Conservation (phyloP, 2,888 invertebrate genomes). For the Drosophila planitibia region DNA sequence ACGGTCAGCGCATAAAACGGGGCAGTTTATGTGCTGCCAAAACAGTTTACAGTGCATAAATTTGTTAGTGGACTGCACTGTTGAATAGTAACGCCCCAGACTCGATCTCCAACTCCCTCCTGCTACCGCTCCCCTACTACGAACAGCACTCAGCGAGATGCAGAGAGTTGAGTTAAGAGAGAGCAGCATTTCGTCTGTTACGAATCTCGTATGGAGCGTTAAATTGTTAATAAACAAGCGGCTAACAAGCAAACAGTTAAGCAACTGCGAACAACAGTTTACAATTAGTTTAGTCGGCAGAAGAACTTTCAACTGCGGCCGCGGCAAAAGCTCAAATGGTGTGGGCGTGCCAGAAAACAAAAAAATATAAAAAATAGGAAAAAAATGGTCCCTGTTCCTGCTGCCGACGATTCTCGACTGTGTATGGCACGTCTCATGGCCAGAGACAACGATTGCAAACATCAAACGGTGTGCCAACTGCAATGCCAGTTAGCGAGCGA, state of each 20-base stretch:
- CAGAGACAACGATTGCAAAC: slow-evolving; percentile 32
- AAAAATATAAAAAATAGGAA: background rate
- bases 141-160: background rate
- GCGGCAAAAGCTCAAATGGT: slow-evolving; percentile 54
- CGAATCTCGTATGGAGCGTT: slow-evolving; percentile 65
- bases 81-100: slow-evolving; percentile 65
- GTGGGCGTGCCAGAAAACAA: slow-evolving; percentile 54
- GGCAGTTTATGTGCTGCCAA: slow-evolving; percentile 69
- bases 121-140: background rate
- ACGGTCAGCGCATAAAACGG: slow-evolving; percentile 70
- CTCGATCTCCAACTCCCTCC: background rate
- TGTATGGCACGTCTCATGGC: slow-evolving; percentile 59
- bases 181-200: slow-evolving; percentile 38
- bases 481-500: slow-evolving; percentile 63
- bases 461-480: slow-evolving; percentile 38
- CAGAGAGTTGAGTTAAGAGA: slow-evolving; percentile 43
- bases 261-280: slow-evolving; percentile 78
- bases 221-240: slow-evolving; percentile 83
- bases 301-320: slow-evolving; percentile 70
- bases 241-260: slow-evolving; percentile 76
- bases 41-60: slow-evolving; percentile 65
- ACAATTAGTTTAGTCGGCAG: slow-evolving; percentile 72
- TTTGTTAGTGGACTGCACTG: slow-evolving; percentile 56
- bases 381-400: slow-evolving; percentile 25
- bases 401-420: slow-evolving; percentile 32